These are phyloP conservation scores for Prinia subflava DNA, from an alignment of 2,113 vertebrate species.

Conservation along the genomic window DNA sequence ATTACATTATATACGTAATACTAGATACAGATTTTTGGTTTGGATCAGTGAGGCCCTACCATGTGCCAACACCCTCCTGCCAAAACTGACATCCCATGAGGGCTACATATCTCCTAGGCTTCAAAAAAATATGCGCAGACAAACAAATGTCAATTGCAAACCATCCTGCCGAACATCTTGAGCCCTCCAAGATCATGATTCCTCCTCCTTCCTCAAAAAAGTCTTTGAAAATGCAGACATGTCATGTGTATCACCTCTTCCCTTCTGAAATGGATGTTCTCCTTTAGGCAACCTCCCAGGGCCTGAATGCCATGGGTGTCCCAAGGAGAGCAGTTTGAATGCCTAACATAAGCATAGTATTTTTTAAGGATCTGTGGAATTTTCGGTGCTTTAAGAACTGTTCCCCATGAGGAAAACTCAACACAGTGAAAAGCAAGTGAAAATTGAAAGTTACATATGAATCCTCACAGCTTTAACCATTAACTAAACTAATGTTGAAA, in stretches of 20 bases:
- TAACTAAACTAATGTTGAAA: not conserved
- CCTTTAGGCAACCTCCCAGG: not conserved
- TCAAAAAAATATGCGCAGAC: constrained; percentile 31
- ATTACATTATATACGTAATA: constrained; percentile 16
- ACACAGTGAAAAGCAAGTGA: not conserved
- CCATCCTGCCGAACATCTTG: not conserved
- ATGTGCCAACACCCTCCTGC: constrained; percentile 26
- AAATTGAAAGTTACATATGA: not conserved
- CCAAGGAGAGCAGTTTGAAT: not conserved
- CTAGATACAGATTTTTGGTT: constrained; percentile 42
- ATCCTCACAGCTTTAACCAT: not conserved
- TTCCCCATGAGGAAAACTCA: not conserved
- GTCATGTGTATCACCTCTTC: not conserved
- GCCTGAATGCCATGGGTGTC: not conserved
- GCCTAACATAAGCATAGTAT: not conserved
- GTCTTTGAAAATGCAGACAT: not conserved
- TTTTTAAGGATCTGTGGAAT: not conserved
- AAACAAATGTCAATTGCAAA: constrained; percentile 35
- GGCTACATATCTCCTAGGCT: constrained; percentile 5
- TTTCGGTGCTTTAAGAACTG: not conserved
- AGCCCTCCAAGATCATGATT: not conserved
- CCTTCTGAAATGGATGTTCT: not conserved
- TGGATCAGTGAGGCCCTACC: not conserved
- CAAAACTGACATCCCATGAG: constrained; percentile 34
- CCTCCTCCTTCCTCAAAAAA: not conserved